Base-by-base conservation (phyloP, 2,797 vertebrate genomes). In the Okamejei kenojei region DNA sequence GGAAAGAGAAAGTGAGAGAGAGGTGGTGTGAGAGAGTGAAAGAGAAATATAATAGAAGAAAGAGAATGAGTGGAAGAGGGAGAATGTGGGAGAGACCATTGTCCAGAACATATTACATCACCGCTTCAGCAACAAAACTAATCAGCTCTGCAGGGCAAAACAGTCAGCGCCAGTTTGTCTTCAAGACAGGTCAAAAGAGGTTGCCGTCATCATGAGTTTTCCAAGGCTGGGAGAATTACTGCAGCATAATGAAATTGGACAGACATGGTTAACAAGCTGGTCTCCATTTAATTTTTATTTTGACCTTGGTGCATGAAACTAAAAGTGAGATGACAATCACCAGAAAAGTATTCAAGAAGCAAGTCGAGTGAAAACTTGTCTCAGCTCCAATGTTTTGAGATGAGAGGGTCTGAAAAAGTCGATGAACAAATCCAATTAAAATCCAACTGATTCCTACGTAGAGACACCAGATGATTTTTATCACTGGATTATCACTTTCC, bases 271-370 rank as follows among this genome's bases (percentile, higher is more conserved):
- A n/a, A 29, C 82, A 63, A 86, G n/a, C 26, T 86, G 54, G 58
- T 86, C 58, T 86, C 26, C 61, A n/a, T n/a, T 63, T 17, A 63
- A 86, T 86, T 63, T 86, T 61, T 63, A 61, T 11, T n/a, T 86
- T 86, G 82, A 86, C 11, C 58, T 32, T 11, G 11, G 13, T 32
- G 58, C 82, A 63, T n/a, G 17, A 65, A 63, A 86, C 82, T 54
- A 54, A 86, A 86, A 86, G 58, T 58, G n/a, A 19, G 29, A 86
- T 65, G 82, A 61, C 82, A 86, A 86, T 63, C 58, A 86, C 29
- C 7, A 61, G 58, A n/a, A 19, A 63, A n/a, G 8, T 58, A 58
- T 58, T 82, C 35, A 38, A 19, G n/a, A 21, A 73, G 71, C 71
- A 21, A 73, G 15, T 32, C 5, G 19, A 86, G 58, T n/a, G 58